Conservation (phyloP, 2,113 vertebrate genomes). For the Scomber scombrus region DNA sequence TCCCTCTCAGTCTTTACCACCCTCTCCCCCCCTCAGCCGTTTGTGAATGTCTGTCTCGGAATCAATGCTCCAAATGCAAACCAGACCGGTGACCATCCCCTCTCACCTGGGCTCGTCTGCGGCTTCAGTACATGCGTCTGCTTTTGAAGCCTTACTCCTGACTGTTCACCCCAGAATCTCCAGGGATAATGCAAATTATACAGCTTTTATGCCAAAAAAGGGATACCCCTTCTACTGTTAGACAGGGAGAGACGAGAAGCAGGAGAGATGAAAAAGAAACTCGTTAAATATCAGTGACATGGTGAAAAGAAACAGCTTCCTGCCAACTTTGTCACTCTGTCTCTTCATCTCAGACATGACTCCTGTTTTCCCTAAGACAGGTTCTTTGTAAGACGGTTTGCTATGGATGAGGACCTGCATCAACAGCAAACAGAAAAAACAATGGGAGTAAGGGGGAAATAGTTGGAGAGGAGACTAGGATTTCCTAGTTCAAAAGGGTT, state of each 20-base stretch:
- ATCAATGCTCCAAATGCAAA: constrained; percentile 85
- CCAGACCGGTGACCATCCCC: constrained; percentile 81
- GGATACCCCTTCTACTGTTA: constrained; percentile 12
- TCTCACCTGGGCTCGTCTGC: constrained; percentile 77
- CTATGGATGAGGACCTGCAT: constrained; percentile 42
- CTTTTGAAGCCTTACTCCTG: constrained; percentile 65
- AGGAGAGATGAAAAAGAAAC: constrained; percentile 58
- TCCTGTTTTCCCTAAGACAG: constrained; percentile 59
- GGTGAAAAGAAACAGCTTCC: constrained; percentile 70
- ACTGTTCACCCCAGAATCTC: constrained; percentile 45
- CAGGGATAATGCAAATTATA: constrained; percentile 58
- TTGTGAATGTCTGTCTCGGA: constrained; percentile 74
- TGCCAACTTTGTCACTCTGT: constrained; percentile 33
- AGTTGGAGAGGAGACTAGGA: constrained; percentile 13
- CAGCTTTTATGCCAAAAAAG: constrained; percentile 38
- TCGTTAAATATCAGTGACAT: constrained; percentile 67
- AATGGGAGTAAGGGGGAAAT: constrained; percentile 29
- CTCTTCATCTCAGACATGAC: constrained; percentile 53
- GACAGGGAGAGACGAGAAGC: constrained; percentile 43
- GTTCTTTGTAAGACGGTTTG: constrained; percentile 65
- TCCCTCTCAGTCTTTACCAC: constrained; percentile 32
- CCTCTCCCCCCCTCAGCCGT: constrained; percentile 27
- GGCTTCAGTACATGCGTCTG: constrained; percentile 63
- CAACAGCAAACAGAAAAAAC: constrained; percentile 45
- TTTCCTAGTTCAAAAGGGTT: constrained; percentile 52